A percentile compares a stretch with the other conserved stretches of the same genome.
phyloP scores from a whole-genome alignment of 2,113 vertebrate genomes.

The Lycocorax pyrrhopterus region DNA sequence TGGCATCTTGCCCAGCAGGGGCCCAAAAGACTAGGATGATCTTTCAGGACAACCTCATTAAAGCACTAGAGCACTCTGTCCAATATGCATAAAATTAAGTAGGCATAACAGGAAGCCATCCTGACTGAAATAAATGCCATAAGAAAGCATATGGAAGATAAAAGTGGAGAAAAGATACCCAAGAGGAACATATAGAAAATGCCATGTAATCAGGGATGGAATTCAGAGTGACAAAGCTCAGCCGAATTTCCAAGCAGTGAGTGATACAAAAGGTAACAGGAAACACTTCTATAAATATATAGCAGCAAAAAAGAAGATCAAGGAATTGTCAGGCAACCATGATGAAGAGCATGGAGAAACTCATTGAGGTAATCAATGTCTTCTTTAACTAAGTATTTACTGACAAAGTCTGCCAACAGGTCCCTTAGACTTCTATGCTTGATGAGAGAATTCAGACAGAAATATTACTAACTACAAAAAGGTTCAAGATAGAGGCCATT shows the following conservation, averaged over 20 bases:
- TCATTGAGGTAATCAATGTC: not conserved
- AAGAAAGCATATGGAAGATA: not conserved
- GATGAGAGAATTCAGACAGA: not conserved
- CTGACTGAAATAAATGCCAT: not conserved
- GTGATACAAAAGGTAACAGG: not conserved
- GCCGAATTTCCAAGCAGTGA: not conserved
- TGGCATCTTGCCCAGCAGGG: not conserved
- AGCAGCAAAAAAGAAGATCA: not conserved
- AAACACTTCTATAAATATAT: not conserved
- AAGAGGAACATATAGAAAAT: not conserved
- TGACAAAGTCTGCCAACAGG: not conserved
- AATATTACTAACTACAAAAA: not conserved
- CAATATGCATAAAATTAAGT: not conserved
- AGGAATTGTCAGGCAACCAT: not conserved
- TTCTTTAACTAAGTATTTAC: not conserved
- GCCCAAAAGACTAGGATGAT: not conserved
- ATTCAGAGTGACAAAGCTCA: not conserved
- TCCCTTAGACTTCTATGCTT: not conserved
- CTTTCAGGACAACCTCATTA: not conserved
- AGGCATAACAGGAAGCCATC: not conserved
- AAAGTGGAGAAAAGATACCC: not conserved
- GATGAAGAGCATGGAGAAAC: not conserved
- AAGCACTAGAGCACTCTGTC: not conserved
- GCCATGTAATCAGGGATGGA: not conserved
- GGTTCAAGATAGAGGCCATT: not conserved